These are phyloP conservation scores for Microcebus murinus DNA, from an alignment of 2,113 vertebrate species.

Conservation along the genomic window DNA sequence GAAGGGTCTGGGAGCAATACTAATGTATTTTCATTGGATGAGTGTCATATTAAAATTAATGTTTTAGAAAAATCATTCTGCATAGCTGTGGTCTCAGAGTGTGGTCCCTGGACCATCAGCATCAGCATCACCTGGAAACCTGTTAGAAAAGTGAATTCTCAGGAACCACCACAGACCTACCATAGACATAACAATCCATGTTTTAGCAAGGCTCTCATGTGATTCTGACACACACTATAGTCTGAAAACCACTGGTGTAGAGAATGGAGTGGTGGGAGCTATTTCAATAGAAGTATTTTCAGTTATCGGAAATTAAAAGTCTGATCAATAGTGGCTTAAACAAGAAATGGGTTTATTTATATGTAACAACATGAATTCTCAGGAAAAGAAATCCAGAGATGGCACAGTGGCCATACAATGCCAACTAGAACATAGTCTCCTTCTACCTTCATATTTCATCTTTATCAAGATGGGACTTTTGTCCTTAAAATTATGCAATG, in stretches of 20 bases:
- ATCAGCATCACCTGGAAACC: neutral
- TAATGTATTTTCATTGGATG: neutral
- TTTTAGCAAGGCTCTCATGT: neutral
- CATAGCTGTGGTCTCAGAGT: neutral
- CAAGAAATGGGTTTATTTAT: neutral
- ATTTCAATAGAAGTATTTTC: conserved; percentile 5
- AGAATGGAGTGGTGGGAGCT: neutral
- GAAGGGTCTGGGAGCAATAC: neutral
- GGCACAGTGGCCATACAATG: neutral
- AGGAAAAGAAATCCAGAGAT: neutral
- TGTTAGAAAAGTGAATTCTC: neutral
- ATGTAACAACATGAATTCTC: neutral
- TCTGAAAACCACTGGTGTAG: neutral
- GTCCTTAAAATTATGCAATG: neutral
- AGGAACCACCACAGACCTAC: neutral
- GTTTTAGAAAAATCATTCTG: neutral
- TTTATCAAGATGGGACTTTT: neutral
- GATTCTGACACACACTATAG: neutral
- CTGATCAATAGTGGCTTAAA: neutral
- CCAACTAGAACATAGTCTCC: neutral
- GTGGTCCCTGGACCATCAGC: neutral
- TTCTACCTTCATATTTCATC: neutral
- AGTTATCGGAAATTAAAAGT: neutral
- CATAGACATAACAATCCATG: neutral
- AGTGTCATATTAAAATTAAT: neutral